Evolutionary conservation across 2,113 vertebrate species (phyloP).

Genomic region (Noturus placidus): DNA sequence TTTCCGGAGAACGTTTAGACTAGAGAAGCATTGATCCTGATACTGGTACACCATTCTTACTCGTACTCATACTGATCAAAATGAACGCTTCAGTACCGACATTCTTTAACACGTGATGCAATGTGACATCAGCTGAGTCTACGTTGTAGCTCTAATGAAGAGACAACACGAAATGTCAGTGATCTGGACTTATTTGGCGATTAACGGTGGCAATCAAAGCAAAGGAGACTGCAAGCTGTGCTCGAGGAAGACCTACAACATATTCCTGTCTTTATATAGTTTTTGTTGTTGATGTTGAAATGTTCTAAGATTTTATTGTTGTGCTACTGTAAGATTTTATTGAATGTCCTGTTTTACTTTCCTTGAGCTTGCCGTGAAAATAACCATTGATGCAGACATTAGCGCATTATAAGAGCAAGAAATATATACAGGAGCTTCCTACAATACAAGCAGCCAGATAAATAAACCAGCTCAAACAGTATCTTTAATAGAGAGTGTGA

Average conservation of each 20-base stretch:
- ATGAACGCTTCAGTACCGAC: background rate
- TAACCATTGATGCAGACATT: no score
- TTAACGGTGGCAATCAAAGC: background rate
- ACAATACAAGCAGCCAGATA: background rate
- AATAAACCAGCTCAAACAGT: background rate
- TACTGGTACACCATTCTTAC: background rate
- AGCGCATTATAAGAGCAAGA: no score
- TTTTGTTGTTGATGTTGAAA: no score
- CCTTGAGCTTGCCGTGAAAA: no score
- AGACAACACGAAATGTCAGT: background rate
- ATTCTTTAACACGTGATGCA: no score
- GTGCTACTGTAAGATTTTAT: no score
- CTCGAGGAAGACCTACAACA: background rate
- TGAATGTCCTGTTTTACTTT: no score
- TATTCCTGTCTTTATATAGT: no score
- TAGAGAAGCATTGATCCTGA: background rate
- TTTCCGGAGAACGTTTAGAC: background rate
- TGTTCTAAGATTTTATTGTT: no score
- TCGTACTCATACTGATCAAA: background rate
- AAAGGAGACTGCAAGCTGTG: background rate
- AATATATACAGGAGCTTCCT: background rate
- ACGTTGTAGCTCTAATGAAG: background rate
- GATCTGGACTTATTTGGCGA: background rate
- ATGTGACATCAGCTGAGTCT: background rate
- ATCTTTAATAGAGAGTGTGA: background rate